A percentile compares a stretch with the other conserved stretches of the same genome.
Evolutionary conservation across 2,113 vertebrate genomes (phyloP).

Genomic region (Takifugu flavidus): DNA sequence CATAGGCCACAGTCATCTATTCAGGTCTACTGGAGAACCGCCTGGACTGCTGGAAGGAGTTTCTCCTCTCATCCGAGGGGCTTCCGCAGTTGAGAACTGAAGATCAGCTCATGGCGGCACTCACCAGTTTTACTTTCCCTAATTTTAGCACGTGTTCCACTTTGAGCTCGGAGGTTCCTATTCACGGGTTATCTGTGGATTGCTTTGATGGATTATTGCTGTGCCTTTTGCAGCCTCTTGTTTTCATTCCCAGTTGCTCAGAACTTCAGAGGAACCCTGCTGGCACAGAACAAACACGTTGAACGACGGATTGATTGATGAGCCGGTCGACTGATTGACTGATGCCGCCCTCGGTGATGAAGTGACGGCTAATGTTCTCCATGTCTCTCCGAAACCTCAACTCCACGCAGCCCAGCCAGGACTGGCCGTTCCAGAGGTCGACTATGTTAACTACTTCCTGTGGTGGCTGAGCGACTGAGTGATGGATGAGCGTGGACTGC

Average conservation of each 20-base stretch:
- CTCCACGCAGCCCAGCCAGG: conserved; percentile 15
- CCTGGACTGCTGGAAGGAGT: no score
- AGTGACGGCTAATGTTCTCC: conserved; percentile 46
- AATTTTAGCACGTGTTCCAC: no score
- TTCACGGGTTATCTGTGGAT: no score
- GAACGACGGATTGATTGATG: conserved; percentile 39
- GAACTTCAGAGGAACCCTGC: conserved; percentile 37
- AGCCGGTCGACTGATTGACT: conserved; percentile 50
- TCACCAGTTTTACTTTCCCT: no score
- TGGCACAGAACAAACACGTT: conserved; percentile 36
- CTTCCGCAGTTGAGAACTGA: no score
- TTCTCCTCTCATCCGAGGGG: no score
- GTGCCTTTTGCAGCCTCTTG: not conserved
- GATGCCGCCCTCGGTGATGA: conserved; percentile 45
- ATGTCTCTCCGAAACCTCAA: conserved; percentile 30
- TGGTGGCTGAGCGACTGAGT: conserved; percentile 68
- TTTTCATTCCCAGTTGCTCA: conserved; percentile 17
- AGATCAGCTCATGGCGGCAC: no score
- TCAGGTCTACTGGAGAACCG: no score
- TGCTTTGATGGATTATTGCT: not conserved
- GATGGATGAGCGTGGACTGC: conserved; percentile 60
- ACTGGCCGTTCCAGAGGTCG: conserved; percentile 53
- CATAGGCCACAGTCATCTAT: no score
- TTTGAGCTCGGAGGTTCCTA: no score
- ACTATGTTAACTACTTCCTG: conserved; percentile 73